These are phyloP conservation scores for Mus pahari DNA, from an alignment of 2,113 vertebrate species.

Conservation along the genomic window DNA sequence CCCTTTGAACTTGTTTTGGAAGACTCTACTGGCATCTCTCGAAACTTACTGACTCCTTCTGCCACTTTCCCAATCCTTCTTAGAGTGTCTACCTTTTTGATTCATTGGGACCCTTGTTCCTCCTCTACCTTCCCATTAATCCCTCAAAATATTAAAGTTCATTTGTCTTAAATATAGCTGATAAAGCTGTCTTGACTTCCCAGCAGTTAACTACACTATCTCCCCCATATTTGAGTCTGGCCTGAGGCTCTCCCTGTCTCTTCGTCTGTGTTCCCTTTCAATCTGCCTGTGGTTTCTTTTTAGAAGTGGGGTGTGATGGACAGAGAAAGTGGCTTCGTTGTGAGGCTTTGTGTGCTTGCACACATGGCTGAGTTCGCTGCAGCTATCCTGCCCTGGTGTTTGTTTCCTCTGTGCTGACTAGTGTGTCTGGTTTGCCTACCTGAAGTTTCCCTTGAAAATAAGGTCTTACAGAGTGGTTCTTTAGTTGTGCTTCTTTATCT, in stretches of 20 bases:
- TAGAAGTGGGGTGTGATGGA: not conserved
- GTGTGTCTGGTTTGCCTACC: not conserved
- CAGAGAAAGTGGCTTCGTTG: not conserved
- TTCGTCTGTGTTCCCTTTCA: not conserved
- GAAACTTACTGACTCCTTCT: not conserved
- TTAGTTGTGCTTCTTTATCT: not conserved
- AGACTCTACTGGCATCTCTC: not conserved
- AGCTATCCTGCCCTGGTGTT: not conserved
- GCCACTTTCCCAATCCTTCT: not conserved
- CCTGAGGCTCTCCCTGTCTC: not conserved
- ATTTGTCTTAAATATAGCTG: not conserved
- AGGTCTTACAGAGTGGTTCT: not conserved
- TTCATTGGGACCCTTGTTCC: not conserved
- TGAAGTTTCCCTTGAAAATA: not conserved
- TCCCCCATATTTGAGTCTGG: not conserved
- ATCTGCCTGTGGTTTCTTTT: not conserved
- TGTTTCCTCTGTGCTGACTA: not conserved
- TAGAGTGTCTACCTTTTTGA: not conserved
- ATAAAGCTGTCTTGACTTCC: not conserved
- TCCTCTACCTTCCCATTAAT: not conserved
- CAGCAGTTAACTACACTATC: not conserved
- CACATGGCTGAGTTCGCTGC: not conserved
- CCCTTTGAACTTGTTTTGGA: constrained; percentile 18
- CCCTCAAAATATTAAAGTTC: not conserved
- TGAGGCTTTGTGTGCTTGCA: not conserved